phyloP scores from a whole-genome alignment of 2,797 vertebrate species.

The Ctenopoma multispine region DNA sequence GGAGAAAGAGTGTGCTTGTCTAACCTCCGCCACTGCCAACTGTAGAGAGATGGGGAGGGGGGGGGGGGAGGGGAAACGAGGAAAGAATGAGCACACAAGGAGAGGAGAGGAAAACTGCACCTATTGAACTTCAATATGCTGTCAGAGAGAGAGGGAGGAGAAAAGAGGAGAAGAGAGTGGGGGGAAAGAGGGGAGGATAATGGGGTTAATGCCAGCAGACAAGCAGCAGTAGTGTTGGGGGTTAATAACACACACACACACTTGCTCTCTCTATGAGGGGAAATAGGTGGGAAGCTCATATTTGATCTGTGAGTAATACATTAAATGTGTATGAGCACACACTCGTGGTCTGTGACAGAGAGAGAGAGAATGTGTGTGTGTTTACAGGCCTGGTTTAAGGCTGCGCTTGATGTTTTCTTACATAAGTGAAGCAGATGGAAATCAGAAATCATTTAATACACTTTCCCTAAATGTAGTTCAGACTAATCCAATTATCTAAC shows the following conservation, averaged over 20 bases:
- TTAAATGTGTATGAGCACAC: constrained; percentile 65
- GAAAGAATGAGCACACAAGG: constrained; percentile 55
- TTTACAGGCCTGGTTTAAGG: constrained; percentile 22
- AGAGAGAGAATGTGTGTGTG: constrained; percentile 11
- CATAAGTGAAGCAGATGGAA: constrained; percentile 54
- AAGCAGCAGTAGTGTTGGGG: constrained; percentile 66
- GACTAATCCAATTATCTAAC: constrained; percentile 52
- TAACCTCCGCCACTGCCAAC: constrained; percentile 76
- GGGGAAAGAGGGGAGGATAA: constrained; percentile 61
- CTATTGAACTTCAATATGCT: constrained; percentile 69
- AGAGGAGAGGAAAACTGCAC: constrained; percentile 66
- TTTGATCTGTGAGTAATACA: constrained; percentile 75
- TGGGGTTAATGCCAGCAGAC: constrained; percentile 77
- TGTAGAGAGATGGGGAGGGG: constrained; percentile 54
- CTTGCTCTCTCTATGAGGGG: constrained; percentile 63
- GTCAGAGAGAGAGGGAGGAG: constrained; percentile 45
- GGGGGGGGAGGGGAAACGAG: constrained; percentile 61
- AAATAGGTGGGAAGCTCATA: constrained; percentile 64
- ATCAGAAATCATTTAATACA: constrained; percentile 58
- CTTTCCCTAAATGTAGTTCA: constrained; percentile 29
- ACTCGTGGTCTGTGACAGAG: constrained; percentile 15
- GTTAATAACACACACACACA: constrained; percentile 70
- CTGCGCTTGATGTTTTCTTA: constrained; percentile 29
- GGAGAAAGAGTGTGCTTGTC: constrained; percentile 59
- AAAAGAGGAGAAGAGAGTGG: constrained; percentile 31